These are phyloP conservation scores for Xanthia togata DNA, from an alignment of 2,888 invertebrate species.

Conservation along the genomic window DNA sequence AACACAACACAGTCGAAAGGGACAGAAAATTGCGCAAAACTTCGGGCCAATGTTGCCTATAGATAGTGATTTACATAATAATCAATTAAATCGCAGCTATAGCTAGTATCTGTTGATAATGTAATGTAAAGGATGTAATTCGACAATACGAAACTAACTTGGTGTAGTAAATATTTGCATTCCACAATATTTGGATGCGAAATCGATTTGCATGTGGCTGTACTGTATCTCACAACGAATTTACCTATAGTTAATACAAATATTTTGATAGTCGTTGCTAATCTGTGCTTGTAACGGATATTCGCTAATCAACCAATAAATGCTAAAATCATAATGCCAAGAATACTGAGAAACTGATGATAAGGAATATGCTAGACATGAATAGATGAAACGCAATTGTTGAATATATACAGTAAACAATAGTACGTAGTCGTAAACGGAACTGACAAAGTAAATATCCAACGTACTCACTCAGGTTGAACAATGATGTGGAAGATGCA, in stretches of 20 bases:
- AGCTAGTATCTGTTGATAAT: conserved; percentile 45
- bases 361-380: conserved; percentile 60
- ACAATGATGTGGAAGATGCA: conserved; percentile 75
- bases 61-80: conserved; percentile 38
- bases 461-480: conserved; percentile 74
- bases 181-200: conserved; percentile 30
- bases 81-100: conserved; percentile 52
- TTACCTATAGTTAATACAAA: conserved; percentile 29
- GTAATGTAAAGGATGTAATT: conserved; percentile 28
- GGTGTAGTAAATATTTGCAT: conserved; percentile 44
- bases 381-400: conserved; percentile 40
- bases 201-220: conserved; percentile 44
- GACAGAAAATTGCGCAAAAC: conserved; percentile 72
- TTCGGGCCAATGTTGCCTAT: conserved; percentile 33
- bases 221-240: conserved; percentile 52
- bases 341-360: conserved; percentile 57
- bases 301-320: conserved; percentile 46
- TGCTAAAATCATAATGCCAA: conserved; percentile 35
- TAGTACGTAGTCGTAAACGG: conserved; percentile 63
- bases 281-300: conserved; percentile 38
- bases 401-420: conserved; percentile 67
- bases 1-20: conserved; percentile 70
- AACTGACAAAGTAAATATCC: conserved; percentile 72
- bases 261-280: conserved; percentile 38
- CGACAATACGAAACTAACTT: conserved; percentile 24